Conservation (phyloP, 2,113 vertebrate species). For the Dinomys branickii region DNA sequence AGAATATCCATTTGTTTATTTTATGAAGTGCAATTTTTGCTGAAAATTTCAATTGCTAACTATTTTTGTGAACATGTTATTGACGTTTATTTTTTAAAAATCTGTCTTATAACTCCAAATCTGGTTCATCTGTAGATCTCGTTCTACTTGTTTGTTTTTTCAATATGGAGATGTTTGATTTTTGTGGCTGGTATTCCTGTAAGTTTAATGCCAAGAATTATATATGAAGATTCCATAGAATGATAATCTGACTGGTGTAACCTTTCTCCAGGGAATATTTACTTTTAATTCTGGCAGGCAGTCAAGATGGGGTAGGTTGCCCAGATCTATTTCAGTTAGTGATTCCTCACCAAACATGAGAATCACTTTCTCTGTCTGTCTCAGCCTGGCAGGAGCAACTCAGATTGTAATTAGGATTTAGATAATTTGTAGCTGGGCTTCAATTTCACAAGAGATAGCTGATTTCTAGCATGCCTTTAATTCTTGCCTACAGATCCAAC, state of each 20-base stretch:
- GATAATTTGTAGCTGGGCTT: background rate
- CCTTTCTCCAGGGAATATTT: constrained; percentile 7
- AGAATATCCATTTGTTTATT: background rate
- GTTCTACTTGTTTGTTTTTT: background rate
- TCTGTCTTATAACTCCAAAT: background rate
- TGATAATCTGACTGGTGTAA: background rate
- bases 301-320: background rate
- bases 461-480: background rate
- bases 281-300: background rate
- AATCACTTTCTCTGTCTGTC: background rate
- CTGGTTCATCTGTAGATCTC: background rate
- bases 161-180: background rate
- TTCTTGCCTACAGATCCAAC: background rate
- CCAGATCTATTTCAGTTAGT: background rate
- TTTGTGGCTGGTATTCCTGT: background rate
- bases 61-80: background rate
- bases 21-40: background rate
- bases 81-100: background rate
- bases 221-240: background rate
- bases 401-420: background rate
- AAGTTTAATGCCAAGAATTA: background rate
- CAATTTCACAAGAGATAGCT: background rate
- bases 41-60: background rate
- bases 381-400: background rate
- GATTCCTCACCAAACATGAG: background rate